Base-by-base conservation (phyloP, 2,113 vertebrate species). In the Gallinago paraguaiae region DNA sequence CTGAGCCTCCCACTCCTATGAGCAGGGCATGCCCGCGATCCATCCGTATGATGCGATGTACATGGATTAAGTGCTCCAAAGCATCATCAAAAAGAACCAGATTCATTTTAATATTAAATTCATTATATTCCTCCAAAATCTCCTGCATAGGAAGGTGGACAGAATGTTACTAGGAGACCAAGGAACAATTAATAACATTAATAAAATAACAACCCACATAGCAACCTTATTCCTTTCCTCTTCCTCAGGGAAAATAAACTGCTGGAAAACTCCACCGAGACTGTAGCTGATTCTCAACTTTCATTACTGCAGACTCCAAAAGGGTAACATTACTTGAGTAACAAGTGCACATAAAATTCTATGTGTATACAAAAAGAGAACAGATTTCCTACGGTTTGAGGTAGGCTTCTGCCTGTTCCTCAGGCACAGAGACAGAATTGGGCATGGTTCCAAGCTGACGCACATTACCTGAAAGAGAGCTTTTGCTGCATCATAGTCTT, bases 21-120 rank as follows among this genome's bases (percentile, higher is more conserved):
- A 99, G 98, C 96, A 99, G 97, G 1, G 99, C 99, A 2, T 99
- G 99, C 39, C 99, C 99, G 0, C 96, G 98, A 95, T 99, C 98
- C 97, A 99, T 98, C 10, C 99, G 98, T 61, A 99, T 98, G 92
- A 99, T 98, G 60, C 99, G 98, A 93, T 99, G 99, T 33, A 99
- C 79, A 0, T 98, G 98, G 28, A 98, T 99, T 71, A 99, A 96
- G 95, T 99, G 99, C 86, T 99, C 99, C 94, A 99, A 96, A 10
- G 99, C 99, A 10, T 99, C 99, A 5, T 99, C 98, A 72, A 99
- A 99, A 45, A 99, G 98, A 25, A 99, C 99, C 57, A 99, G 94
- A 53, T 99, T 99, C 99, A 99, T 99, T 51, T 94, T 98, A 7
- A 97, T 94, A 71, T 98, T 98, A 60, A 41, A 95, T 83, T 99